Evolutionary conservation across 2,113 vertebrate species (phyloP).

Genomic region (Sclerurus mexicanus): DNA sequence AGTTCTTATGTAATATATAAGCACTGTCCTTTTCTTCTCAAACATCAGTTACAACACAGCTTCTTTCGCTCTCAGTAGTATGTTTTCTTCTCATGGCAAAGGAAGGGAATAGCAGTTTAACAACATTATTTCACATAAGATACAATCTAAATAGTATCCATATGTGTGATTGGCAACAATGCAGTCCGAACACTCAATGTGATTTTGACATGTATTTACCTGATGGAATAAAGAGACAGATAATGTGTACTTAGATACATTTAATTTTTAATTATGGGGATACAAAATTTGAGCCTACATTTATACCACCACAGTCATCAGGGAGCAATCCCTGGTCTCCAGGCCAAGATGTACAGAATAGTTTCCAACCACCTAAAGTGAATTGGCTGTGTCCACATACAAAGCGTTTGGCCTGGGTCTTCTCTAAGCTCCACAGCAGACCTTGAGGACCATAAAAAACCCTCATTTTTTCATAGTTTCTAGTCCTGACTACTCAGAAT

Average conservation of each 20-base stretch:
- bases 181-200: background rate
- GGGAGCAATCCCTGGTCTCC: background rate
- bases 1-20: background rate
- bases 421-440: background rate
- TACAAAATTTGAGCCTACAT: background rate
- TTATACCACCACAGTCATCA: background rate
- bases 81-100: background rate
- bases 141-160: background rate
- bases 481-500: background rate
- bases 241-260: accelerated
- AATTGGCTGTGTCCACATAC: background rate
- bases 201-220: background rate
- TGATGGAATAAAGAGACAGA: background rate
- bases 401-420: background rate
- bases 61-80: background rate
- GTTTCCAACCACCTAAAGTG: background rate
- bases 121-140: background rate
- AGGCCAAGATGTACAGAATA: background rate
- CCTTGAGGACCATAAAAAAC: background rate
- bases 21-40: background rate
- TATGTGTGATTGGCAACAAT: background rate
- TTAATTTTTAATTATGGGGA: background rate
- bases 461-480: background rate
- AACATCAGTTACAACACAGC: background rate
- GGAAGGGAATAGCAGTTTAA: background rate